phyloP scores from a whole-genome alignment of 1,140 invertebrate genomes.

The Venturia canescens region DNA sequence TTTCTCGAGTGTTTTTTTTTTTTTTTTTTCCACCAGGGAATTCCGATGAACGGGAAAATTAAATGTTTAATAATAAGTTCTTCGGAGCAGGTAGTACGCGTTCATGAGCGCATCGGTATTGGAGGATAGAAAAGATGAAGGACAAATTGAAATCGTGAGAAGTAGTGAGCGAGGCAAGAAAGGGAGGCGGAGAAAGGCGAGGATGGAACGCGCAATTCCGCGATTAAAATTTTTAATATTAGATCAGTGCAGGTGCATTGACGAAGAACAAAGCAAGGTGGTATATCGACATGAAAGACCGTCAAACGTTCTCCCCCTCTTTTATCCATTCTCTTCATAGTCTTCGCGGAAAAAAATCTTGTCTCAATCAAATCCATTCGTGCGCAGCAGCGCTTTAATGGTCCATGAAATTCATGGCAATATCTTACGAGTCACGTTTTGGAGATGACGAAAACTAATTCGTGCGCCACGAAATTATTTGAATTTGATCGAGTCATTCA shows the following conservation, averaged over 20 bases:
- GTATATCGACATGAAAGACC: background rate
- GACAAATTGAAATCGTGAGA: background rate
- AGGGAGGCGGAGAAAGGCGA: background rate
- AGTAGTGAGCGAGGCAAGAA: background rate
- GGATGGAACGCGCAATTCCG: background rate
- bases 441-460: no score
- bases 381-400: background rate
- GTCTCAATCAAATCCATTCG: no score
- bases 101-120: background rate
- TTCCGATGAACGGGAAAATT: constrained; percentile 40
- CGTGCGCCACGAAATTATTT: no score
- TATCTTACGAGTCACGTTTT: no score
- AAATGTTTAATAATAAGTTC: constrained; percentile 44
- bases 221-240: constrained; percentile 21
- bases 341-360: background rate
- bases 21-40: background rate
- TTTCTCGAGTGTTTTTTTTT: background rate
- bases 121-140: constrained; percentile 32
- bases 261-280: constrained; percentile 3
- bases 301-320: background rate
- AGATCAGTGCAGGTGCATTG: background rate
- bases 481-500: no score
- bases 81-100: background rate
- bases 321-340: background rate
- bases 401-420: background rate